These are phyloP conservation scores for Arbacia lixula DNA, from an alignment of 53 echinoderm and acorn worm species.

Conservation along the genomic window DNA sequence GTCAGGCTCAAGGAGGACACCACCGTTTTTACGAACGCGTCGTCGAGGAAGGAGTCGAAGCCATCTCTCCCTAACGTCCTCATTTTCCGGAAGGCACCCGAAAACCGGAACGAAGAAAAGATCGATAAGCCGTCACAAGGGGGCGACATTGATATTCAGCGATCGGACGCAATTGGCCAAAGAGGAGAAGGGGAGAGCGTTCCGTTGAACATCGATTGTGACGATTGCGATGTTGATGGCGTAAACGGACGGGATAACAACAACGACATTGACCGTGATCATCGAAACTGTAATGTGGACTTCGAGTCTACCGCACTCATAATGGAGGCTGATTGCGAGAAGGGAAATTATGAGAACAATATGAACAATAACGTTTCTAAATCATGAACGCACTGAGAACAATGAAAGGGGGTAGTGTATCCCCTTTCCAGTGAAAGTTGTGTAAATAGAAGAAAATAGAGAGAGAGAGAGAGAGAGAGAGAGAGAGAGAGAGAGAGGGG, in stretches of 20 bases:
- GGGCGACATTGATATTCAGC: conserved; percentile 6
- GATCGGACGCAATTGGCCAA: neutral
- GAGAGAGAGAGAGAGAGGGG: no score
- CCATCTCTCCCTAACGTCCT: conserved; percentile 1
- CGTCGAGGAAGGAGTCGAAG: conserved; percentile 9
- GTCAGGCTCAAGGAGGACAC: conserved; percentile 10
- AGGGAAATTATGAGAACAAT: neutral
- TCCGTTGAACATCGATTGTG: neutral
- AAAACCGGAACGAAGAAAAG: neutral
- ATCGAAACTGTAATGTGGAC: conserved; percentile 11
- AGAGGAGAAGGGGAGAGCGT: neutral
- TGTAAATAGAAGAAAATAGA: no score
- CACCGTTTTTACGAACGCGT: conserved; percentile 2
- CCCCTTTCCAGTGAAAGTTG: no score
- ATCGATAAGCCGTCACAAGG: neutral
- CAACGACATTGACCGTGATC: conserved; percentile 14
- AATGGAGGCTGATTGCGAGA: neutral
- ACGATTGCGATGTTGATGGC: neutral
- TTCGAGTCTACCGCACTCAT: conserved; percentile 14
- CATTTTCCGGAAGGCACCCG: neutral
- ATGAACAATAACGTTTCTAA: no score
- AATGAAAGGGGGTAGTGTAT: no score
- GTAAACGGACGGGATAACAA: no score
- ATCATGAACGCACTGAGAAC: no score
- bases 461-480: no score